phyloP scores from a whole-genome alignment of 2,113 vertebrate species.

The Ctenomys sociabilis region DNA sequence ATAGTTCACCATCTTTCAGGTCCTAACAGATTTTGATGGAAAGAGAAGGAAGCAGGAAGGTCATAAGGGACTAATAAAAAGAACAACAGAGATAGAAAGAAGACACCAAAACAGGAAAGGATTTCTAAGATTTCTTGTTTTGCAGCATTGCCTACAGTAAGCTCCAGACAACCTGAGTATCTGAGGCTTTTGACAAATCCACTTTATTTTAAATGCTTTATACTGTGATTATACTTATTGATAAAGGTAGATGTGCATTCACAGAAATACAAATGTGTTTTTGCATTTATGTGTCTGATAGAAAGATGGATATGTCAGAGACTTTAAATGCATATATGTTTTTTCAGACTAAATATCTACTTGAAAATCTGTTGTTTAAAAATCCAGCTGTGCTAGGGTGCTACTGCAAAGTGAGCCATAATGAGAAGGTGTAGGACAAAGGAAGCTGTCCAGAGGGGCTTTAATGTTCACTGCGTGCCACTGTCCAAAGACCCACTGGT shows the following conservation, averaged over 20 bases:
- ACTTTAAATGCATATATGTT: not conserved
- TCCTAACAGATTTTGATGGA: conserved; percentile 1
- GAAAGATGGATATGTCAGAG: not conserved
- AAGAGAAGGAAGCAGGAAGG: not conserved
- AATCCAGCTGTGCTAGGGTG: not conserved
- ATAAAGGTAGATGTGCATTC: not conserved
- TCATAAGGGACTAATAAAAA: not conserved
- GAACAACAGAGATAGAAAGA: not conserved
- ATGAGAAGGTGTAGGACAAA: not conserved
- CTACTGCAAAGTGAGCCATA: not conserved
- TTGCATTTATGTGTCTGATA: not conserved
- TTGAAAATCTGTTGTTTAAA: not conserved
- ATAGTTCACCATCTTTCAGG: not conserved
- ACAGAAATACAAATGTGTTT: not conserved
- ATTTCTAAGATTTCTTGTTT: not conserved
- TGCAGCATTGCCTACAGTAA: not conserved
- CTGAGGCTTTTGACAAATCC: not conserved
- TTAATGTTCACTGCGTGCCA: not conserved
- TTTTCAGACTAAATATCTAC: conserved; percentile 25
- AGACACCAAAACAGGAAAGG: not conserved
- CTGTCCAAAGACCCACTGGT: not conserved
- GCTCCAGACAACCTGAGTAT: not conserved
- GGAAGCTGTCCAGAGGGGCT: not conserved
- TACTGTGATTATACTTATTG: not conserved
- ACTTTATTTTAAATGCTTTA: not conserved